Evolutionary conservation across 2,888 invertebrate genomes (phyloP), one percentile per base, ranked within the genome.

Genomic region (Coecobrya sp.): DNA sequence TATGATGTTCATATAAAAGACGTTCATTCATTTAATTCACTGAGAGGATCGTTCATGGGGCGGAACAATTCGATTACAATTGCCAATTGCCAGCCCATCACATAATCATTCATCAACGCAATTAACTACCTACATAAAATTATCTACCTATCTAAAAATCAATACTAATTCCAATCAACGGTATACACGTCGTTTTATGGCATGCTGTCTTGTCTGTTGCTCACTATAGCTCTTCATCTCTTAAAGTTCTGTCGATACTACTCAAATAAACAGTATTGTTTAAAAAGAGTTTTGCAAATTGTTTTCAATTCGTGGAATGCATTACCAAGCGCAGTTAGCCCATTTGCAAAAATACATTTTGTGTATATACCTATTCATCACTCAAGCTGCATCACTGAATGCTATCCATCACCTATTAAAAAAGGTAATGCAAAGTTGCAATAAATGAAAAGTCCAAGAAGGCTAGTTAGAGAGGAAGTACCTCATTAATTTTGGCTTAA

Each of bases 21-120:
- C 4, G 25, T 76, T 76, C 76, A 76, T 76, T 76, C 76, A 76
- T 76, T 76, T 4, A 45, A 76, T 49, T 49, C 27, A 49, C 25
- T 45, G 4, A 76, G 25, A 49, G 22, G 49, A n/a, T n/a, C 3
- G 70, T n/a, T 70, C n/a, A 4, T 70, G 70, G 76, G 76, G 76
- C 76, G 76, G 45, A 73, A 76, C 76, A 49, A 1, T 25, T 25
- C 22, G 10, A 13, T 76, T 45, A 11, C 10, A 49, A 25, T 22
- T 76, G 76, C 49, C 10, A 49, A 25, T 22, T 76, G 76, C 49
- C 45, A 49, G 22, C 49, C 49, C 70, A 70, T 76, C 76, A 49
- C 36, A 36, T 22, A 7, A 13, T 42, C 5, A 76, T 45, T 10
- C 45, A 76, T 22, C 45, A 76, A 45, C 49, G 76, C 42, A 42